Evolutionary conservation across 2,113 vertebrate species (phyloP).

Genomic region (Sarotherodon lohbergeri): DNA sequence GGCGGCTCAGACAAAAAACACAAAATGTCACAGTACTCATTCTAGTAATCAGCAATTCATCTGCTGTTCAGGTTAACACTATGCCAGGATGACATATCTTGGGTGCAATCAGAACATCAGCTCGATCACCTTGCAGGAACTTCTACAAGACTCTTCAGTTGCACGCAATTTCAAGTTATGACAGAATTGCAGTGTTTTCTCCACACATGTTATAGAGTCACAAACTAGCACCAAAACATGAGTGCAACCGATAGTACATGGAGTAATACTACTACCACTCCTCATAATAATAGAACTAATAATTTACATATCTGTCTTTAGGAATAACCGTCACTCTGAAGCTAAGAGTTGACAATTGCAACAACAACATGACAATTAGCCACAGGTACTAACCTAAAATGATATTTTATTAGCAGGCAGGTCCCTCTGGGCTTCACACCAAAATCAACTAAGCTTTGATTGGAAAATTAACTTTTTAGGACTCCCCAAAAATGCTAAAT

Average conservation of each 20-base stretch:
- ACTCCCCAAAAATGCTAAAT: neutral
- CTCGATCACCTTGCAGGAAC: neutral
- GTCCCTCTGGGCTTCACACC: neutral
- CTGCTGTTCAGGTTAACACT: neutral
- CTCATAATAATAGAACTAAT: neutral
- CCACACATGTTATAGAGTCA: neutral
- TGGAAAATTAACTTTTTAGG: neutral
- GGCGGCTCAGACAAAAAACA: neutral
- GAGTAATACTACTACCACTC: neutral
- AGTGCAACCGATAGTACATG: neutral
- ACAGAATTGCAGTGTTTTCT: neutral
- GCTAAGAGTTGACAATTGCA: neutral
- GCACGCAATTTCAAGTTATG: neutral
- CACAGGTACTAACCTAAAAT: neutral
- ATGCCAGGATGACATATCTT: neutral
- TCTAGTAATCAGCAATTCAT: neutral
- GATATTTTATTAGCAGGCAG: neutral
- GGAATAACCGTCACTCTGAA: neutral
- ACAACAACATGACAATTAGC: neutral
- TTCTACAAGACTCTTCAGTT: neutral
- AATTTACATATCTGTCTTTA: neutral
- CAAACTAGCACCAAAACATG: neutral
- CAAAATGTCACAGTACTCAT: neutral
- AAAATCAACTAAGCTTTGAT: neutral
- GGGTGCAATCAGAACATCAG: neutral